Base-by-base conservation (phyloP, 2,797 vertebrate species). In the Coilia nasus region DNA sequence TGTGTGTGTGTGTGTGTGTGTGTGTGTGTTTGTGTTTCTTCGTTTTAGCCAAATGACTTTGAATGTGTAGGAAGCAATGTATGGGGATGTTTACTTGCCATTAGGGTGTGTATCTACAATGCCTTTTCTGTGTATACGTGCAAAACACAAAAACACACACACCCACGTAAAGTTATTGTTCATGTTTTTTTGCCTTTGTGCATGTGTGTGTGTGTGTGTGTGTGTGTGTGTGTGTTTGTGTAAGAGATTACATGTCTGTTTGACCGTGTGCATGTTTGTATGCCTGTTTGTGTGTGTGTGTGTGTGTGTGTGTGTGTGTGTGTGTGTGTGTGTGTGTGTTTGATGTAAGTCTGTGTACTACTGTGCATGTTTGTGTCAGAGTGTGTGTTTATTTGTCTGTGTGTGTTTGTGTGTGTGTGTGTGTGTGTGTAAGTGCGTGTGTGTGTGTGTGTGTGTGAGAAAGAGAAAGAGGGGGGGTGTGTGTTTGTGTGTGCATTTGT, bases 1-100 rank as follows among this genome's bases (percentile, higher is more conserved):
- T 54, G 50, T 9, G 9, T 54, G 50, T 7, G 1, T 10, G 50
- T 9, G 9, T 54, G 50, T 7, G 7, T 54, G 41, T 54, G 5
- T 60, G 14, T 81, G 31, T 35, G 19, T 62, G 25, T 41, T 57
- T 85, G 82, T 23, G 15, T 88, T 85, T 83, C 81, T 83, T 86
- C 81, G 10, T 54, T 54, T 54, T 54, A 54, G 1, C 9, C 50
- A 54, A 54, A 10, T 54, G 50, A 9, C 50, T 54, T 54, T 54
- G 50, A 10, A 54, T 54, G 14, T 14, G 50, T 54, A 60, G 35
- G 14, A 82, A 28, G 57, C n/a, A 2, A 10, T 67, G 31, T 44
- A 46, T 71, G 31, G 25, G n/a, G 46, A 35, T 60, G 57, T 41
- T 31, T 62, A 10, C 41, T 31, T 62, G 25, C 60, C 54, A 35